Evolutionary conservation across 2,113 vertebrate genomes (phyloP).

Genomic region (Climacteris rufus): DNA sequence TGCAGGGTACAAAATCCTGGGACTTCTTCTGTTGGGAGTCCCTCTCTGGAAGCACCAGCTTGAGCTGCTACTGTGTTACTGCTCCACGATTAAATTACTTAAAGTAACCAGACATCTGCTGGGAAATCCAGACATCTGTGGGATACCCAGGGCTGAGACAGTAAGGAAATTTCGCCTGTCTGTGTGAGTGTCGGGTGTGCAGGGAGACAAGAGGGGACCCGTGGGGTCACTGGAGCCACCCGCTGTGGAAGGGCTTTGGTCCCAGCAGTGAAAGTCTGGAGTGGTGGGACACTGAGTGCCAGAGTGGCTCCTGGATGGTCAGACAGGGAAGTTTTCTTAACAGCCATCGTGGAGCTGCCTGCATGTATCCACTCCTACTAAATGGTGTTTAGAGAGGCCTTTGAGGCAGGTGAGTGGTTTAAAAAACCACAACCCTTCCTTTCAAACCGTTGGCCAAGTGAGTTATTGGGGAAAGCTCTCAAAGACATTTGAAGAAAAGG

Average conservation of each 20-base stretch:
- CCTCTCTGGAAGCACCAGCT: background rate
- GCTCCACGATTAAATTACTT: background rate
- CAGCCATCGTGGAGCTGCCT: background rate
- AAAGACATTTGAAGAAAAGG: background rate
- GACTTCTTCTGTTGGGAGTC: too few relatives aligned
- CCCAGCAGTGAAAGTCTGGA: background rate
- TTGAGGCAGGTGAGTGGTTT: background rate
- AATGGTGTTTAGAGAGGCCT: background rate
- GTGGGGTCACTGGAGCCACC: background rate
- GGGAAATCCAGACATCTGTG: too few relatives aligned
- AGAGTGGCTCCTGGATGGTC: background rate
- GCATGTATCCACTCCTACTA: background rate
- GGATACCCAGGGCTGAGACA: background rate
- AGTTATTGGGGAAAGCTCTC: background rate
- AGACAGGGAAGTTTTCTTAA: background rate
- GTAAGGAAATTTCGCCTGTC: background rate
- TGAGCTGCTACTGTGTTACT: background rate
- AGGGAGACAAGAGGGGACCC: background rate
- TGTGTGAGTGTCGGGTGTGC: background rate
- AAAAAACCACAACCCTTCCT: background rate
- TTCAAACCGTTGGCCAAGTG: background rate
- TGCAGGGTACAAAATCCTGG: too few relatives aligned
- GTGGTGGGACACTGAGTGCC: background rate
- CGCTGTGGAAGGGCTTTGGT: too few relatives aligned
- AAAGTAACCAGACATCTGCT: background rate